These are phyloP conservation scores for Oncorhynchus nerka DNA, from an alignment of 2,113 vertebrate genomes.

Conservation along the genomic window DNA sequence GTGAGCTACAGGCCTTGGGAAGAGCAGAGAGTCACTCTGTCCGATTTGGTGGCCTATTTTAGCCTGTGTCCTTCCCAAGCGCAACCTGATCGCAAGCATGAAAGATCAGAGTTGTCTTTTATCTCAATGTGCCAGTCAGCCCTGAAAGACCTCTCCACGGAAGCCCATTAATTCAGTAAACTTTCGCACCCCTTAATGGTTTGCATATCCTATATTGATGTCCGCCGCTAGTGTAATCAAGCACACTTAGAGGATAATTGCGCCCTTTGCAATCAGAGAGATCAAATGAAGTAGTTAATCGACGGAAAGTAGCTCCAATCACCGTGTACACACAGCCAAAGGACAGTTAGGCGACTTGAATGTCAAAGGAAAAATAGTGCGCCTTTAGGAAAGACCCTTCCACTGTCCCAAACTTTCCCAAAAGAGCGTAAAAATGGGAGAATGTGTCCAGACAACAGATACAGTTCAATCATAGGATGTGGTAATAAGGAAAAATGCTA, in stretches of 20 bases:
- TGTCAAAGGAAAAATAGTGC: conserved; percentile 50
- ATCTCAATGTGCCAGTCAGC: conserved; percentile 72
- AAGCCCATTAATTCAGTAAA: conserved; percentile 75
- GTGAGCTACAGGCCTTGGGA: too few relatives aligned
- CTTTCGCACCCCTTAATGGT: conserved; percentile 71
- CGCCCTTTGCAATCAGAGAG: conserved; percentile 66
- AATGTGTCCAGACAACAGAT: too few relatives aligned
- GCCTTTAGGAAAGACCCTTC: not conserved
- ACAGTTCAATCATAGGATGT: too few relatives aligned
- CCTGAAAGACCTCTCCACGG: conserved; percentile 63
- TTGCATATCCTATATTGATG: conserved; percentile 72
- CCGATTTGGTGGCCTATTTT: too few relatives aligned
- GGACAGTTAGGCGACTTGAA: conserved; percentile 43
- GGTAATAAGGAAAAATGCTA: too few relatives aligned
- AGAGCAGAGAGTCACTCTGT: too few relatives aligned
- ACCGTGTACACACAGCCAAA: conserved; percentile 46
- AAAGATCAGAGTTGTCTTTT: conserved; percentile 63
- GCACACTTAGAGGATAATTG: conserved; percentile 71
- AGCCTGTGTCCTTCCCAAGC: too few relatives aligned
- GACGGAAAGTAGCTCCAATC: conserved; percentile 69
- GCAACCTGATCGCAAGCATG: conserved; percentile 5
- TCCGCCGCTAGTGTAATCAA: conserved; percentile 67
- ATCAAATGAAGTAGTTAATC: conserved; percentile 76
- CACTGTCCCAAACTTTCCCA: not conserved
- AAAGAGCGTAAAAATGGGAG: not conserved